phyloP scores from a whole-genome alignment of 2,797 vertebrate species.

The Cephalopachus bancanus region DNA sequence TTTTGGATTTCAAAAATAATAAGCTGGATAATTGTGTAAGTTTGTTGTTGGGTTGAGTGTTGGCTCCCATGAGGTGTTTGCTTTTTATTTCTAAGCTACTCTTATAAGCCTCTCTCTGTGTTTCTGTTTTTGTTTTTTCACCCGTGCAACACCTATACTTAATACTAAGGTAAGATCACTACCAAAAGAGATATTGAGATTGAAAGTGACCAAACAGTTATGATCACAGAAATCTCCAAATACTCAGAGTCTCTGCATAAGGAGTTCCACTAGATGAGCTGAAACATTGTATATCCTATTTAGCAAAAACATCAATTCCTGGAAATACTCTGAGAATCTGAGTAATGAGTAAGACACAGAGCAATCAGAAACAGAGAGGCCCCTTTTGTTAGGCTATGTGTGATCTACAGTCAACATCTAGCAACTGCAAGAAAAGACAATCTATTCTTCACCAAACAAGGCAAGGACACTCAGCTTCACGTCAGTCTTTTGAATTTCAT shows the following conservation, averaged over 20 bases:
- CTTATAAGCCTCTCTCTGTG: not conserved
- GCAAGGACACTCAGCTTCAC: not conserved
- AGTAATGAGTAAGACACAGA: not conserved
- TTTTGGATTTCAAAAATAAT: constrained; percentile 22
- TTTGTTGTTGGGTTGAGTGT: not conserved
- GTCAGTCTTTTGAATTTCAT: not conserved
- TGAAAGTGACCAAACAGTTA: not conserved
- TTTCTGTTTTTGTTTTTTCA: not conserved
- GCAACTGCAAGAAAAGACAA: not conserved
- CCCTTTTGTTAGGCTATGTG: not conserved
- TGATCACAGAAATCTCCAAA: not conserved
- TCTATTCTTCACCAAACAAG: not conserved
- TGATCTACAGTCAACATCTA: not conserved
- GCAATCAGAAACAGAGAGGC: not conserved
- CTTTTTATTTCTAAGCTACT: constrained; percentile 5
- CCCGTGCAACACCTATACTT: not conserved
- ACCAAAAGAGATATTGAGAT: not conserved
- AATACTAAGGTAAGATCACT: not conserved
- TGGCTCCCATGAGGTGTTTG: not conserved
- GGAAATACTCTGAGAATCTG: not conserved
- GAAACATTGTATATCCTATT: not conserved
- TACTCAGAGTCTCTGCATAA: not conserved
- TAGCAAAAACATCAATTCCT: not conserved
- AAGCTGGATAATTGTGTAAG: not conserved
- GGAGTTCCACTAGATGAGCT: not conserved